These are phyloP conservation scores for Mylabris sibirica DNA, from an alignment of 2,888 invertebrate species.

Conservation along the genomic window DNA sequence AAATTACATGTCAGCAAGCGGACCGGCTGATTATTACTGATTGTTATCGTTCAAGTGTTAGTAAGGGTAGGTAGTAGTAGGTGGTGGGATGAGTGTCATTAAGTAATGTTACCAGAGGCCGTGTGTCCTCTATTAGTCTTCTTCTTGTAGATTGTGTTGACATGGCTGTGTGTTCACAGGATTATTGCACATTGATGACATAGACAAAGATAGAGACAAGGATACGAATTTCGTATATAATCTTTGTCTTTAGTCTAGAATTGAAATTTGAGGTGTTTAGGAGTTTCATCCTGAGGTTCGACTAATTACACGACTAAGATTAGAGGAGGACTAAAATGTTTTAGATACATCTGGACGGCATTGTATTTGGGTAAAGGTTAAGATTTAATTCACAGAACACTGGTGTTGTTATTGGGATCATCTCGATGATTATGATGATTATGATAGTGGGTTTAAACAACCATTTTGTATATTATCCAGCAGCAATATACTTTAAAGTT, in stretches of 20 bases:
- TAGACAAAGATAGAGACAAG: background rate
- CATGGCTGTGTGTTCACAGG: background rate
- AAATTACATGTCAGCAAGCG: constrained; percentile 50
- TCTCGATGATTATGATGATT: background rate
- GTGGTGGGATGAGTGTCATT: constrained; percentile 47
- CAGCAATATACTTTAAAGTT: background rate
- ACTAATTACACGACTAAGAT: constrained; percentile 31
- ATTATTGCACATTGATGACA: constrained; percentile 1
- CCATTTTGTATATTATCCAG: background rate
- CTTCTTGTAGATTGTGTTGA: constrained; percentile 6
- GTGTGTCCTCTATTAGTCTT: background rate
- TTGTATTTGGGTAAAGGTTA: constrained; percentile 13
- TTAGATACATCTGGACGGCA: constrained; percentile 25
- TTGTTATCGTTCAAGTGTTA: constrained; percentile 41
- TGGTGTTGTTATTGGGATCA: background rate
- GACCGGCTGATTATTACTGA: constrained; percentile 47
- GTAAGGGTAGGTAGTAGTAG: constrained; percentile 34
- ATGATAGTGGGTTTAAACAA: background rate
- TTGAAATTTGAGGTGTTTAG: constrained; percentile 31
- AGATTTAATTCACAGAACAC: constrained; percentile 11
- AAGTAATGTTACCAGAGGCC: constrained; percentile 30
- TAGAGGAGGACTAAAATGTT: constrained; percentile 6
- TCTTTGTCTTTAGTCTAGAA: background rate
- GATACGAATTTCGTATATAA: background rate
- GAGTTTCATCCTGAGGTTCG: constrained; percentile 15